Percentiles rank a stretch among this genome's conserved stretches.
phyloP scores from a whole-genome alignment of 2,113 vertebrate species.

The Irena cyanogastra region DNA sequence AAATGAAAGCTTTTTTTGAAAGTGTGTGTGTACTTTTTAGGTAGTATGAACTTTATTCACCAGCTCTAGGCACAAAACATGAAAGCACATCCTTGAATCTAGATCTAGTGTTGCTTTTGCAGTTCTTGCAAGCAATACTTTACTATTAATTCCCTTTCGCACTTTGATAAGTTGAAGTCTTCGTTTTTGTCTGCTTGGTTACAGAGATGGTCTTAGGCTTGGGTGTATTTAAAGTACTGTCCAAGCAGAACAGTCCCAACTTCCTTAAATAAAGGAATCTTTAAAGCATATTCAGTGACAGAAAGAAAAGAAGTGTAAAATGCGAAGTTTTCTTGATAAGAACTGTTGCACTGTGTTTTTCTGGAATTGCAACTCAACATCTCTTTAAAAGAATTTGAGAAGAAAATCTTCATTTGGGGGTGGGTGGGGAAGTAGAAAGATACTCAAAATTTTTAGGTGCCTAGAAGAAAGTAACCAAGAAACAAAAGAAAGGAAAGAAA shows the following conservation, averaged over 20 bases:
- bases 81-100: background rate
- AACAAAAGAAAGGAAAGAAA: no score
- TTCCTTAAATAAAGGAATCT: background rate
- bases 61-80: background rate
- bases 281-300: background rate
- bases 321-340: background rate
- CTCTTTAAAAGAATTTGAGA: background rate
- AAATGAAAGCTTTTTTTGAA: background rate
- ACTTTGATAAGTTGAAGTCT: background rate
- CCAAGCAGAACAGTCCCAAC: background rate
- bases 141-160: background rate
- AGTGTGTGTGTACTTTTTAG: background rate
- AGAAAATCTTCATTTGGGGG: background rate
- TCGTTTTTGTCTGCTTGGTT: background rate
- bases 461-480: background rate
- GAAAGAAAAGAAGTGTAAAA: background rate
- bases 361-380: background rate
- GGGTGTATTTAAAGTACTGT: background rate
- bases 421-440: background rate
- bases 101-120: background rate
- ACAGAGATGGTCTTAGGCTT: background rate
- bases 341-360: background rate
- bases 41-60: background rate
- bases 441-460: background rate
- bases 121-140: background rate